A percentile compares a stretch with the other conserved stretches of the same genome.
Conservation (phyloP, 2,888 invertebrate genomes). For the Cantharis lateralis region DNA sequence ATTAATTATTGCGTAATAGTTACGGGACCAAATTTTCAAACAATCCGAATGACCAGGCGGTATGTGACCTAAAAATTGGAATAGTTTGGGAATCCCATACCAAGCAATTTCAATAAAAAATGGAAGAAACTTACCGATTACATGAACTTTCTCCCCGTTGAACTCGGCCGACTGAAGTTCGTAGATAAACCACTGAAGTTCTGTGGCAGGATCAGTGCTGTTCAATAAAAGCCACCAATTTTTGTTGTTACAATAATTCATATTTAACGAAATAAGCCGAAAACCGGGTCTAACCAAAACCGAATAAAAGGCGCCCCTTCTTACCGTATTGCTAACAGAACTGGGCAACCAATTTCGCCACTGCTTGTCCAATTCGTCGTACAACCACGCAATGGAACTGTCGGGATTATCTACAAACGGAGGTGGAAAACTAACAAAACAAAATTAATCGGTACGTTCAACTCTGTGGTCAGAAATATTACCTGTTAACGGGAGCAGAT, state of each 20-base stretch:
- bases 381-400: conserved; percentile 88
- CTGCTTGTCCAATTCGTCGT: conserved; percentile 84
- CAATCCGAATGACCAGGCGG: conserved; percentile 94
- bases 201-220: conserved; percentile 94
- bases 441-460: neutral
- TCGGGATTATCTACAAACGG: conserved; percentile 82
- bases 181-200: conserved; percentile 93
- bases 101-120: neutral
- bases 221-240: conserved; percentile 96
- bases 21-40: conserved; percentile 93
- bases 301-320: conserved; percentile 90
- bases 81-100: neutral
- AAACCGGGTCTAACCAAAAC: conserved; percentile 88
- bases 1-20: conserved; percentile 87
- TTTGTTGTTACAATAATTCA: conserved; percentile 94
- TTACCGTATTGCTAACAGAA: conserved; percentile 83
- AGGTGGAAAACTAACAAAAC: conserved; percentile 76
- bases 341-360: conserved; percentile 93
- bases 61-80: conserved; percentile 71
- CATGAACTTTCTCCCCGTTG: conserved; percentile 92
- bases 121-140: conserved; percentile 67
- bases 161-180: conserved; percentile 93
- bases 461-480: conserved; percentile 15
- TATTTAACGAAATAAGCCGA: conserved; percentile 90
- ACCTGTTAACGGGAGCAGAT: conserved; percentile 94